Base-by-base conservation (phyloP, 2,797 vertebrate species). In the Cynodonichthys magdalenae region DNA sequence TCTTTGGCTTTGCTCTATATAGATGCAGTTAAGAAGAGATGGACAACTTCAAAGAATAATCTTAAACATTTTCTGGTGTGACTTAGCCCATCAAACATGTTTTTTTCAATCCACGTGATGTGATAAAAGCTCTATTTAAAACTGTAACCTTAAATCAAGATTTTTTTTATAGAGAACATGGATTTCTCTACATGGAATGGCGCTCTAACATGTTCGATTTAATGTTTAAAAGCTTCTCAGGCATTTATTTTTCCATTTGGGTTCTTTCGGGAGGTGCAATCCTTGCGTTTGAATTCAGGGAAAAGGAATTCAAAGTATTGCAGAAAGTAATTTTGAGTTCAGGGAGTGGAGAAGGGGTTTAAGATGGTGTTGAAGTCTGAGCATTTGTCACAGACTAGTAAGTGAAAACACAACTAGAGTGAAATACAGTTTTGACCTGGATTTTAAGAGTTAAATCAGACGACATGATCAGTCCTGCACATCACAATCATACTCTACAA, bases 341-440 rank as follows among this genome's bases (percentile, higher is more conserved):
- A 58, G 45, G 66, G 36, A 82, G 86, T 83, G 85, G 60, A 84
- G 71, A 89, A 89, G 71, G 64, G 77, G 75, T 87, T 89, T 87
- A 80, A 17, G 71, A 63, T 56, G 69, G 41, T 80, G 74, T 66
- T 47, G 74, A 52, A 68, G 58, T 75, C 57, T 76, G 63, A 44
- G 51, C 59, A 74, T 83, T 82, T 82, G 76, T 83, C 82, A 83
- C 81, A 81, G 69, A 72, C 69, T 57, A 76, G 60, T 24, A 53
- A 61, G 66, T 75, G 72, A 81, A 84, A 70, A 66, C 60, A 79
- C 52, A 68, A 66, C 64, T 55, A 52, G 27, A 46, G 15, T 53
- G 69, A 31, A 53, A 59, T 42, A 61, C 39, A 52, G 63, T 56
- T 71, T 53, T 81, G 73, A 74, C 73, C 76, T 84, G 77, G 44